Base-by-base conservation (phyloP, 2,113 vertebrate species). In the Dicrurus megarhynchus region DNA sequence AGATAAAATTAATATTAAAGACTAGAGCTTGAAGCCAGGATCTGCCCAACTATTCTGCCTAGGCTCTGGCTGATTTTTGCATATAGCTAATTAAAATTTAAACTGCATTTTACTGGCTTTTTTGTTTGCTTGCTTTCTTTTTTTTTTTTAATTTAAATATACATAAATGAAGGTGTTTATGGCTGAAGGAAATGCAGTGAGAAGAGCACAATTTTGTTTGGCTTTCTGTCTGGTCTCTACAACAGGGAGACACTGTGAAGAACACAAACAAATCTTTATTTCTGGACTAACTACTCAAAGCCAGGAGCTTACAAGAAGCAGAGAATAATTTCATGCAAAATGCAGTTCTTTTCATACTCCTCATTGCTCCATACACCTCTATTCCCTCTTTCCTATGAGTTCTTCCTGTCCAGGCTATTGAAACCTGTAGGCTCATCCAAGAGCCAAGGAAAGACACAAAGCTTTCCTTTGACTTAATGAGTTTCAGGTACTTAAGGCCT, bases 231-330 rank as follows among this genome's bases (percentile, higher is more conserved):
- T 81, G 77, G 60, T 78, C 83, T 95, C 88, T 76, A 87, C 92
- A 93, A 94, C 96, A 96, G 73, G 26, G 88, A 84, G 16, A 84
- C 88, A 82, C 88, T 96, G 85, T 92, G 92, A 81, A 89, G 85
- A 90, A 90, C 55, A 96, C 94, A 97, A 95, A 95, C 30, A 87
- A 93, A 95, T 89, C 90, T 92, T 96, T 96, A 92, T 96, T 97
- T 95, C 95, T 93, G 86, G 30, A 44, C 64, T 92, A 92, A 91
- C 92, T 89, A 44, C 84, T 91, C n/a, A 28, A 91, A 80, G 89
- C 90, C 85, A 91, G 75, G 39, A 80, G 67, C 76, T 94, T 83
- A 60, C 42, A 97, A 76, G 67, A 74, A 90, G 50, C 67, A 56
- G 91, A 83, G 82, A 93, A 89, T 91, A 70, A 93, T 79, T 87